Percentiles rank a stretch among this genome's conserved stretches.
Evolutionary conservation across 2,888 invertebrate species (phyloP).

Genomic region (Hesperia comma): DNA sequence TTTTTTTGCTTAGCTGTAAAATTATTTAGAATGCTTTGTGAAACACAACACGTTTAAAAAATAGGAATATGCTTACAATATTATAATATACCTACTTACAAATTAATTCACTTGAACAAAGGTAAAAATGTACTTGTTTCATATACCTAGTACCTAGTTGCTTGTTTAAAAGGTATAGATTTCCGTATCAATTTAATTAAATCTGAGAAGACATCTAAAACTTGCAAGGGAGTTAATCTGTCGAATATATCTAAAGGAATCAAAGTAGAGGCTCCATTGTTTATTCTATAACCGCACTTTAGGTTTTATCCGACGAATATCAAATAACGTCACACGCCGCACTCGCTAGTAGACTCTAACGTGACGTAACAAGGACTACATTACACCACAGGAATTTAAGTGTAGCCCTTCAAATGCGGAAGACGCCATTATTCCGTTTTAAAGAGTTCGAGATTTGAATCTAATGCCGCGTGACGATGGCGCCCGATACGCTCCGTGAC

Average conservation of each 20-base stretch:
- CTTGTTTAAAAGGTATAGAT: too few relatives aligned
- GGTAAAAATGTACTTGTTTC: too few relatives aligned
- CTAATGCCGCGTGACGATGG: constrained; percentile 75
- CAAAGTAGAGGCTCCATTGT: constrained; percentile 20
- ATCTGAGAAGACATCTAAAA: not conserved
- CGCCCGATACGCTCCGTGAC: constrained; percentile 61
- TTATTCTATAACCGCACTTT: constrained; percentile 27
- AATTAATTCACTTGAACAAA: too few relatives aligned
- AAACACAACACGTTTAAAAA: constrained; percentile 33
- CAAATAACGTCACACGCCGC: constrained; percentile 15
- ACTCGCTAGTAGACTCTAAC: constrained; percentile 10
- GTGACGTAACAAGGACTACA: constrained; percentile 9
- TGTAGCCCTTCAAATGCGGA: constrained; percentile 51
- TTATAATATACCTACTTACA: too few relatives aligned
- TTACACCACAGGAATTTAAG: constrained; percentile 35
- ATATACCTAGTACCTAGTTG: too few relatives aligned
- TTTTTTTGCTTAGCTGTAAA: constrained; percentile 12
- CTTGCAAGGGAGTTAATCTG: constrained; percentile 2
- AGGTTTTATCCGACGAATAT: constrained; percentile 28
- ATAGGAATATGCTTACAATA: too few relatives aligned
- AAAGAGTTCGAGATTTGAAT: constrained; percentile 77
- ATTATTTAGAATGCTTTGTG: constrained; percentile 38
- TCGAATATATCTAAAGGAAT: constrained; percentile 2
- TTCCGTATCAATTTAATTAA: not conserved
- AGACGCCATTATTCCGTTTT: constrained; percentile 69